These are phyloP conservation scores for Gymnoscopelus microlampas DNA, from an alignment of 2,797 vertebrate genomes.

Conservation along the genomic window DNA sequence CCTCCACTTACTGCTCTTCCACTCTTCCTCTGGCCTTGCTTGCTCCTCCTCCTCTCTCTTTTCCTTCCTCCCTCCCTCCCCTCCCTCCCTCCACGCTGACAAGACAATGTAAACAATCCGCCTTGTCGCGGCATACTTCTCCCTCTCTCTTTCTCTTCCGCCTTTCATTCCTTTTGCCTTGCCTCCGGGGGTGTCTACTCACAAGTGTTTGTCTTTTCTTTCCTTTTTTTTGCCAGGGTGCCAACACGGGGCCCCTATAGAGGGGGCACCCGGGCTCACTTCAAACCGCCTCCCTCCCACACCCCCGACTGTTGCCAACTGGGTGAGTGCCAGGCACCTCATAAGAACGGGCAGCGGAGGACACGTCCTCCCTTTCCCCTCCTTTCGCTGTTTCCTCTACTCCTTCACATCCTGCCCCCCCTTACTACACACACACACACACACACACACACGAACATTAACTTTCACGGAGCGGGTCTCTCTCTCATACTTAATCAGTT, in stretches of 20 bases:
- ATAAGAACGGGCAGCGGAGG: constrained; percentile 65
- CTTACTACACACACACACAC: too few relatives aligned
- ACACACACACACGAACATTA: too few relatives aligned
- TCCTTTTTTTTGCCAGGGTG: constrained; percentile 37
- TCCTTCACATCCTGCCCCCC: constrained; percentile 37
- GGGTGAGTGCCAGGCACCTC: constrained; percentile 65
- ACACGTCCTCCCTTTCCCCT: constrained; percentile 42
- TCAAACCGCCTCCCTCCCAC: constrained; percentile 55
- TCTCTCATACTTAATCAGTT: constrained; percentile 12
- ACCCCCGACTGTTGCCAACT: constrained; percentile 56
- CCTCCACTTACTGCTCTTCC: constrained; percentile 54
- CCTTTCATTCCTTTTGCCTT: constrained; percentile 16
- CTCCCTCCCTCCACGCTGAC: constrained; percentile 59
- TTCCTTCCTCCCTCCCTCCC: constrained; percentile 48
- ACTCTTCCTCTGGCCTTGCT: constrained; percentile 50
- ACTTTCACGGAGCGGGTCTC: neutral
- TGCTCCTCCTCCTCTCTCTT: constrained; percentile 55
- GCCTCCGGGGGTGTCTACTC: constrained; percentile 44
- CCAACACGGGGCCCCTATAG: constrained; percentile 62
- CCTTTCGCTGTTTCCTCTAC: constrained; percentile 40
- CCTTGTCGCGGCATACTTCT: constrained; percentile 41
- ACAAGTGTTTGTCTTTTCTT: neutral
- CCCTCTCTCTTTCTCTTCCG: constrained; percentile 16
- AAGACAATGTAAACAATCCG: constrained; percentile 70
- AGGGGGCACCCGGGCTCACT: constrained; percentile 57